Evolutionary conservation across 2,888 invertebrate species (phyloP).

Genomic region (Proisotoma minuta): DNA sequence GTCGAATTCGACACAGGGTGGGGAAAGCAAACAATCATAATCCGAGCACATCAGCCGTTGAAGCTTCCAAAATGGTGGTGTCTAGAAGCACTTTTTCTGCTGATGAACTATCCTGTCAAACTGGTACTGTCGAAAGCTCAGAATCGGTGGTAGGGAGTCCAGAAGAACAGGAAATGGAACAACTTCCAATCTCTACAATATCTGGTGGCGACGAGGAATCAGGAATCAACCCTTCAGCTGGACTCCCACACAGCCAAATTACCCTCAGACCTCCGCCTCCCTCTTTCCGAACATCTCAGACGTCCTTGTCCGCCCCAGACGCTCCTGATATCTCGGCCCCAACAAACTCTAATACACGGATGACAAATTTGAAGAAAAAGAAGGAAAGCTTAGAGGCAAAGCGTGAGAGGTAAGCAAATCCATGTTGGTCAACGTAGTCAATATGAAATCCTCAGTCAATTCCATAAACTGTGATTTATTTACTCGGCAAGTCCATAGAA

Average conservation of each 20-base stretch:
- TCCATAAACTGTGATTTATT: too few species aligned
- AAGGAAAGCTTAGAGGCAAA: slow-evolving; percentile 72
- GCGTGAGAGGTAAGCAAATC: too few species aligned
- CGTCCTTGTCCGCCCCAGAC: slow-evolving; percentile 8
- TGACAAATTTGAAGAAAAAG: slow-evolving; percentile 52
- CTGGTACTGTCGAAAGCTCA: slow-evolving; percentile 37
- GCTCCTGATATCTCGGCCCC: neutral
- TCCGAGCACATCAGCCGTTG: slow-evolving; percentile 40
- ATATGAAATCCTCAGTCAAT: too few species aligned
- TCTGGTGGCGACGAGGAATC: slow-evolving; percentile 33
- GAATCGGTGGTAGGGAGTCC: slow-evolving; percentile 36
- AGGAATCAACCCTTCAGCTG: slow-evolving; percentile 38
- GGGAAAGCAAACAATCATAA: slow-evolving; percentile 45
- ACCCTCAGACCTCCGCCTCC: slow-evolving; percentile 13
- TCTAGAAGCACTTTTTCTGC: slow-evolving; percentile 35
- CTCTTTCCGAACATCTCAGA: neutral
- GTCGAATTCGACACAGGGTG: slow-evolving; percentile 66
- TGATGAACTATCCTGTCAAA: slow-evolving; percentile 41
- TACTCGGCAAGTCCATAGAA: too few species aligned
- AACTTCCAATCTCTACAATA: slow-evolving; percentile 24
- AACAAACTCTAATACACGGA: slow-evolving; percentile 5
- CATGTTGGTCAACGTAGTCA: too few species aligned
- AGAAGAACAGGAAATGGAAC: slow-evolving; percentile 36
- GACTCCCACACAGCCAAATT: slow-evolving; percentile 34
- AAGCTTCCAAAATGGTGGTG: neutral